phyloP scores from a whole-genome alignment of 2,888 invertebrate genomes.

The Dendrolimus pini region DNA sequence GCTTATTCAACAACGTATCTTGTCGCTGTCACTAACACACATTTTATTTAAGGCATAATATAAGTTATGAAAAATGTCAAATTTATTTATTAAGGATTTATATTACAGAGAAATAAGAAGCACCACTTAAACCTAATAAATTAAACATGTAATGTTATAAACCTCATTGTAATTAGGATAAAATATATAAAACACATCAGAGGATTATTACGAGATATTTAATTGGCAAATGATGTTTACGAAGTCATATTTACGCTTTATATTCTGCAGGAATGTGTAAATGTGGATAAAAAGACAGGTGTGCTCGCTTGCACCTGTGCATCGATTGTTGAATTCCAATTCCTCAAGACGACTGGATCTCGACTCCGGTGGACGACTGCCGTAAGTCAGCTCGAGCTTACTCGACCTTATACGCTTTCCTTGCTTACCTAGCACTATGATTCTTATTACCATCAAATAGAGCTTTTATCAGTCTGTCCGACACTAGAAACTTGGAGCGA shows the following conservation, averaged over 20 bases:
- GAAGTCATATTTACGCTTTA: background rate
- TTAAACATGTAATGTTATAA: too few species aligned
- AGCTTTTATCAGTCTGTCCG: background rate
- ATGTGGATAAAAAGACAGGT: slow-evolving; percentile 40
- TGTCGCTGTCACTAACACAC: background rate
- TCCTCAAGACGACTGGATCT: slow-evolving; percentile 3
- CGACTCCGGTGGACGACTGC: slow-evolving; percentile 9
- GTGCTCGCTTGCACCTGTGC: slow-evolving; percentile 57
- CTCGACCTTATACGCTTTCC: background rate
- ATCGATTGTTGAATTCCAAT: slow-evolving; percentile 27
- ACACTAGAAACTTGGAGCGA: background rate
- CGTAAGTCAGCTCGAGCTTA: background rate
- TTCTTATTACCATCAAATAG: background rate
- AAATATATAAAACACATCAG: too few species aligned
- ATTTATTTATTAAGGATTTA: too few species aligned
- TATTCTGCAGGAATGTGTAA: background rate
- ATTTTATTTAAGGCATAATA: too few species aligned
- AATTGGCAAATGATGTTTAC: too few species aligned
- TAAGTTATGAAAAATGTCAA: too few species aligned
- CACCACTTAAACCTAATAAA: too few species aligned
- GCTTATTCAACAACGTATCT: background rate
- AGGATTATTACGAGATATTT: too few species aligned
- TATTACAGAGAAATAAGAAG: too few species aligned
- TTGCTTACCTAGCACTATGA: background rate
- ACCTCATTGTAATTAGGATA: too few species aligned